Evolutionary conservation across 30 jellyfish, hydroid and myxozoan species (phyloP).

Genomic region (Aurelia aurita complex sp. Pacific): DNA sequence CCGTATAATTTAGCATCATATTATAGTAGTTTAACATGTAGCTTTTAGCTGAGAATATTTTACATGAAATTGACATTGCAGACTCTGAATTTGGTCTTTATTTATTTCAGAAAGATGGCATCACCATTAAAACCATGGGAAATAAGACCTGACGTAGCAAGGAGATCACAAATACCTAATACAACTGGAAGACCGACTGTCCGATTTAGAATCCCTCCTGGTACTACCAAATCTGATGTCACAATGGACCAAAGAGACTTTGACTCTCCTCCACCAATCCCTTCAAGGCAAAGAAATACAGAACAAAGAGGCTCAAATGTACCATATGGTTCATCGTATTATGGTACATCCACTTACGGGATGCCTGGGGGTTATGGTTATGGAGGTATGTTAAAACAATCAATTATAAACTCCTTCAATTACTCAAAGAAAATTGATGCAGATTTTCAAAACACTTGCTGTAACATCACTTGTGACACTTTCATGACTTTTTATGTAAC

Average conservation of each 20-base stretch:
- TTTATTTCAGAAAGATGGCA: slow-evolving; percentile 16
- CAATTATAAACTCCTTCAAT: too few species aligned
- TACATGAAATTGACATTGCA: too few species aligned
- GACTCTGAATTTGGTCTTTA: too few species aligned
- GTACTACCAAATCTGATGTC: slow-evolving; percentile 14
- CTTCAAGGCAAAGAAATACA: slow-evolving; percentile 46
- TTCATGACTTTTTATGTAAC: too few species aligned
- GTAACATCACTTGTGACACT: too few species aligned
- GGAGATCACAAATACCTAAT: neutral
- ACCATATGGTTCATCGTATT: slow-evolving; percentile 25
- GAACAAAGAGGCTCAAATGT: slow-evolving; percentile 3
- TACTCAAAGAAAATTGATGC: too few species aligned
- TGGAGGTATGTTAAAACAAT: slow-evolving; percentile 4
- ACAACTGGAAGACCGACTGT: slow-evolving; percentile 15
- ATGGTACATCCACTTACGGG: slow-evolving; percentile 26
- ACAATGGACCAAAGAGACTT: slow-evolving; percentile 4
- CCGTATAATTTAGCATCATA: too few species aligned
- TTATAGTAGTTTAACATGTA: too few species aligned
- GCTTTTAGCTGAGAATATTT: too few species aligned
- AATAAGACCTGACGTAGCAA: neutral
- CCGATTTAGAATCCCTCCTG: slow-evolving; percentile 25
- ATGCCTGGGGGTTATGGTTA: slow-evolving; percentile 22
- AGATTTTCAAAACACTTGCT: too few species aligned
- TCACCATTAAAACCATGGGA: slow-evolving; percentile 72
- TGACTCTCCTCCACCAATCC: slow-evolving; percentile 46